Conservation (phyloP, 2,797 vertebrate genomes). For the Sorex maritimensis region DNA sequence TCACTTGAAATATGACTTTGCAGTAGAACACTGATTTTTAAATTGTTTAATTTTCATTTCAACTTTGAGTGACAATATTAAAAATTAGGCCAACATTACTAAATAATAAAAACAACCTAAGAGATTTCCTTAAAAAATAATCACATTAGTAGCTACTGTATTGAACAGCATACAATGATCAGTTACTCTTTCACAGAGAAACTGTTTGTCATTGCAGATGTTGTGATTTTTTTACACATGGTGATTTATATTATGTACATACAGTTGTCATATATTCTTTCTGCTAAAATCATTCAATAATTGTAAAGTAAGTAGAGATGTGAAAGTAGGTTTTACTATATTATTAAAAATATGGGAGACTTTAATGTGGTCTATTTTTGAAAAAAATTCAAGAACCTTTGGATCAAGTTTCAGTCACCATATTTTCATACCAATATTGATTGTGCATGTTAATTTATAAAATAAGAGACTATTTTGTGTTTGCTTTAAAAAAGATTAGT, state of each 20-base stretch:
- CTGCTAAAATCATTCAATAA: neutral
- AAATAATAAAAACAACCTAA: neutral
- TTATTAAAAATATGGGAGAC: neutral
- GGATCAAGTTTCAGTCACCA: neutral
- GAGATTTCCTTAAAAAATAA: neutral
- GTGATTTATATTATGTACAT: neutral
- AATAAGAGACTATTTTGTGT: neutral
- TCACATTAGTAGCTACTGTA: neutral
- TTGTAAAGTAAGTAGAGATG: constrained; percentile 15
- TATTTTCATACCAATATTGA: constrained; percentile 9
- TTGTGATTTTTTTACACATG: neutral
- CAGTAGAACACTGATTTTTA: neutral
- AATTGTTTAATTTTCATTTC: constrained; percentile 22
- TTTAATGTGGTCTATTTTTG: neutral
- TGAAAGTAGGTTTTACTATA: neutral
- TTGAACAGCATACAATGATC: neutral
- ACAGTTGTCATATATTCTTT: neutral
- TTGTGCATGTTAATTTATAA: neutral
- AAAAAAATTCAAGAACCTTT: neutral
- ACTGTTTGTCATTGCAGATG: neutral
- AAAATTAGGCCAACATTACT: neutral
- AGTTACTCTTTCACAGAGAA: neutral
- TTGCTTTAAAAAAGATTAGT: neutral
- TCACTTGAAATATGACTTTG: neutral
- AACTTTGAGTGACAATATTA: neutral